These are phyloP conservation scores for Hirtodrosophila alboralis DNA, from an alignment of 2,888 invertebrate species.

Conservation along the genomic window DNA sequence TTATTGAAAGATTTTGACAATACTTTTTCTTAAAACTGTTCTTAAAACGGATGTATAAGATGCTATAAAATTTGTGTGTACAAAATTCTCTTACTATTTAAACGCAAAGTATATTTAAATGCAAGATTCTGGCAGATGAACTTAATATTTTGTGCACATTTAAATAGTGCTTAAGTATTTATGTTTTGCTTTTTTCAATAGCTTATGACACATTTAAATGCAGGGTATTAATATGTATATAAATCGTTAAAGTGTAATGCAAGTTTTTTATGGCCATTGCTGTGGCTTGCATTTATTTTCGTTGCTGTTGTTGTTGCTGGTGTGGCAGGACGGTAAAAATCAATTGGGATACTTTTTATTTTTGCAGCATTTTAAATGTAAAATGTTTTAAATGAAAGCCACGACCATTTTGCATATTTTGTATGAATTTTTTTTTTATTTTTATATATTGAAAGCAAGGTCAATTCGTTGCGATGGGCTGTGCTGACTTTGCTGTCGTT, in stretches of 20 bases:
- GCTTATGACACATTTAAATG: not conserved
- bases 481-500: conserved; percentile 39
- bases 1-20: too few species aligned
- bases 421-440: conserved; percentile 50
- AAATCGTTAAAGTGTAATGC: conserved; percentile 44
- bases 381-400: conserved; percentile 49
- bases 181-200: conserved; percentile 1
- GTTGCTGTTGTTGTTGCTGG: conserved; percentile 19
- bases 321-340: conserved; percentile 39
- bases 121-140: too few species aligned
- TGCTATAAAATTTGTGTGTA: too few species aligned
- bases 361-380: conserved; percentile 45
- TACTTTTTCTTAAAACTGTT: too few species aligned
- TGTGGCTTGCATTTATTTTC: conserved; percentile 40
- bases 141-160: not conserved
- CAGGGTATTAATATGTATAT: conserved; percentile 37
- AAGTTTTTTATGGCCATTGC: conserved; percentile 40
- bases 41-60: too few species aligned
- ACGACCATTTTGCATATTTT: conserved; percentile 38
- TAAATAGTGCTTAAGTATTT: not conserved
- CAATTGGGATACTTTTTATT: conserved; percentile 47
- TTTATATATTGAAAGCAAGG: conserved; percentile 22
- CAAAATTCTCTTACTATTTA: too few species aligned
- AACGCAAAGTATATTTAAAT: too few species aligned
- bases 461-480: conserved; percentile 8